phyloP scores from a whole-genome alignment of 2,113 vertebrate genomes.

The Bombycilla garrulus region DNA sequence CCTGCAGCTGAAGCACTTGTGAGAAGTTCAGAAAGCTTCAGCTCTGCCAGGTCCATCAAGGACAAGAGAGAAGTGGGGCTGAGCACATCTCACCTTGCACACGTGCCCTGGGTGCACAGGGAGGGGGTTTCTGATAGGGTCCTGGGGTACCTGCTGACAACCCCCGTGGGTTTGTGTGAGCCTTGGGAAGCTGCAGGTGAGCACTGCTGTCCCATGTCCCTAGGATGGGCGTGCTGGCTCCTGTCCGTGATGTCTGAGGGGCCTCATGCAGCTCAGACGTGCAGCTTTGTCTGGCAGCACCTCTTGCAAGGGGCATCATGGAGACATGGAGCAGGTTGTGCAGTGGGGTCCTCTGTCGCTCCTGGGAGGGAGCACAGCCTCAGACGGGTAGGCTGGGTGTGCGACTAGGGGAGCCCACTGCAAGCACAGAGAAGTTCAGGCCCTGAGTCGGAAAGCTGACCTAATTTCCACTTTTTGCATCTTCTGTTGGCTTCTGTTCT shows the following conservation, averaged over 20 bases:
- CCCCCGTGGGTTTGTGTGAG: background rate
- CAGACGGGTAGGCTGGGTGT: rapidly evolving
- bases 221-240: rapidly evolving
- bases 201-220: rapidly evolving
- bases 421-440: background rate
- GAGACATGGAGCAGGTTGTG: background rate
- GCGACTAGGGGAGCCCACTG: background rate
- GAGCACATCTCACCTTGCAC: background rate
- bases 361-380: background rate
- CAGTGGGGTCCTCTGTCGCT: background rate
- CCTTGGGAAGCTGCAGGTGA: background rate
- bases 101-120: rapidly evolving
- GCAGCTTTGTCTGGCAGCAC: rapidly evolving
- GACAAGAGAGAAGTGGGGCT: background rate
- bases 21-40: background rate
- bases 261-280: rapidly evolving
- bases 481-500: background rate
- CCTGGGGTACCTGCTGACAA: rapidly evolving
- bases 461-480: background rate
- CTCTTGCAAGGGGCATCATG: rapidly evolving
- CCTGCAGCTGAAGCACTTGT: background rate
- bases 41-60: background rate
- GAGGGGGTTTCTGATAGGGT: background rate
- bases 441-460: background rate
- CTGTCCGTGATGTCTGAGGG: rapidly evolving